Evolutionary conservation across 2,888 invertebrate genomes (phyloP), one percentile per base, ranked within the genome.

Genomic region (Darwinula stevensoni): DNA sequence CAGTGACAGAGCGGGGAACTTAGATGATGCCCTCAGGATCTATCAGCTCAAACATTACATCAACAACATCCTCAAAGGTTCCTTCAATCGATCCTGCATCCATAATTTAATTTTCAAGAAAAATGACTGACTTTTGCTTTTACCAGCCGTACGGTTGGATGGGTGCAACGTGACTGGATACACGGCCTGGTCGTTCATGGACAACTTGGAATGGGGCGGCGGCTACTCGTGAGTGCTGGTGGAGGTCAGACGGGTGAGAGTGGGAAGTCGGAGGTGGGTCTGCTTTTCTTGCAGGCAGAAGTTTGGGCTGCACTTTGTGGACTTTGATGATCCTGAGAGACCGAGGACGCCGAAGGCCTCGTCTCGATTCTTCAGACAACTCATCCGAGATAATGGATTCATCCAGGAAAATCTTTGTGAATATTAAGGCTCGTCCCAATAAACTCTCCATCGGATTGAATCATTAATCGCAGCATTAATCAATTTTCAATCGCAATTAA

Each of bases 131-230:
- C n/a, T n/a, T n/a, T n/a, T n/a, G n/a, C n/a, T n/a, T n/a, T n/a
- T n/a, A n/a, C n/a, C n/a, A n/a, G n/a, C n/a, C n/a, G n/a, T n/a
- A n/a, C n/a, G n/a, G n/a, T n/a, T 40, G 16, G 46, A 48, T 33
- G 45, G 45, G 1, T 44, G 43, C 17, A 45, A 48, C 27, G 45
- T 53, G 3, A 44, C 45, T 16, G 70, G 65, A 0, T 78, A 74
- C 44, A 62, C 68, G 1, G 62, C 65, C 33, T 75, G 75, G 74
- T 68, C 68, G 38, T 49, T 78, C 12, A 58, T 76, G 50, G 76
- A 80, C 43, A 72, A 72, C 44, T 72, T 67, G 48, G 75, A 78
- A 47, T 76, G 75, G 75, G 56, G 56, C 35, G 55, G 30, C 11
- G n/a, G n/a, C n/a, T n/a, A n/a, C n/a, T n/a, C n/a, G n/a, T n/a